Base-by-base conservation (phyloP, 1,140 invertebrate genomes). In the Epicauta chinensis region DNA sequence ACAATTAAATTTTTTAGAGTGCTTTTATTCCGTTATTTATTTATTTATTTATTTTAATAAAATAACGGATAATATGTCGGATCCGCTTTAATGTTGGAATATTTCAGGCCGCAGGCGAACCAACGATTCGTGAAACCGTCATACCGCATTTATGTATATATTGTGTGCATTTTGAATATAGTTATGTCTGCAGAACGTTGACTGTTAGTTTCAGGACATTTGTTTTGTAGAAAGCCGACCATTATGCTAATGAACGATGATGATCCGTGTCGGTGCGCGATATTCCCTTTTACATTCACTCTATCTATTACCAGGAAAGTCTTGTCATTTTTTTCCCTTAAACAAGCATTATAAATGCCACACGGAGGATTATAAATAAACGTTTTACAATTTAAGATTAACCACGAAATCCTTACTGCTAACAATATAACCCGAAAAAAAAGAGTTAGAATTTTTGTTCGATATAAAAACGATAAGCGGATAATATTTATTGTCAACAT, bases 191-290 rank as follows among this genome's bases (percentile, higher is more conserved):
- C 34, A 47, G 45, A 47, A 47, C 45, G 45, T 23, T 47, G 34
- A 47, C 45, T 47, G 38, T 47, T 47, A 53, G 37, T 53, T 43
- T 45, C 51, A 44, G 44, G 51, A 53, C 37, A 53, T 53, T 54
- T 54, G 52, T 55, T 55, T 51, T 45, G 53, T 42, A 40, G 47
- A 45, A 51, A 55, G 45, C 46, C 46, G 43, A 30, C 56, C 53
- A 59, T 59, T 59, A 59, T 59, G 57, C 53, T 59, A 59, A 59
- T 59, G 57, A 59, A 49, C 53, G 48, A 53, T 59, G 57, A 59
- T 59, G 57, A 56, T 52, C 50, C 57, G 57, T 59, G 47, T 59
- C 57, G 45, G 39, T 32, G 46, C 55, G 55, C 58, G 54, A 59
- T 50, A 53, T 59, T 56, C 50, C 55, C 58, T 53, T 16, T 51